These are phyloP conservation scores for Montipora capitata DNA, from an alignment of 92 coral and sea anemone species.

Conservation along the genomic window DNA sequence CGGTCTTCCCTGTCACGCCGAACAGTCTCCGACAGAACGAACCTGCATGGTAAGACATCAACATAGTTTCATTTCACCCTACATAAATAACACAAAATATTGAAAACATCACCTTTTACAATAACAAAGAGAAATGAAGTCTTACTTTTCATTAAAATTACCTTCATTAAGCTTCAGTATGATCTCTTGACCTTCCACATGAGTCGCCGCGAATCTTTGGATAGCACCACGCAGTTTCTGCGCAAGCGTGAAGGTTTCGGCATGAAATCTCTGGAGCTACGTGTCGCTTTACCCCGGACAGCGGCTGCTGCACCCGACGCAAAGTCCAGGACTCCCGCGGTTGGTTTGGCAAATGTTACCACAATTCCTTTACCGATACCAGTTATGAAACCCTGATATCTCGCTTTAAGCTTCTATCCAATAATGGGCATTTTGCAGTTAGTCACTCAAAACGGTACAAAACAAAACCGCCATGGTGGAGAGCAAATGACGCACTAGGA, in stretches of 20 bases:
- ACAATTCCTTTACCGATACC: slow-evolving; percentile 97
- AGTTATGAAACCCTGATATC: slow-evolving; percentile 86
- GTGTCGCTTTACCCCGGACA: slow-evolving; percentile 97
- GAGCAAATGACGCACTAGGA: no score
- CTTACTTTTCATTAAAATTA: slow-evolving; percentile 90
- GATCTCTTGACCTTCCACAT: slow-evolving; percentile 97
- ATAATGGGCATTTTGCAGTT: no score
- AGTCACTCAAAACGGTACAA: no score
- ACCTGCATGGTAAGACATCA: slow-evolving; percentile 53
- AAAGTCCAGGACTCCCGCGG: slow-evolving; percentile 98
- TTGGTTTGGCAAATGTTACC: slow-evolving; percentile 97
- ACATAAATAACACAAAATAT: no score
- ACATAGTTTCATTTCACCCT: no score
- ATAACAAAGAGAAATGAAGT: not conserved
- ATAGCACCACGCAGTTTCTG: slow-evolving; percentile 97
- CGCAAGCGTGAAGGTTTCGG: slow-evolving; percentile 93
- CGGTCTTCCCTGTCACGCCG: slow-evolving; percentile 94
- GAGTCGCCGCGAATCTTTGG: slow-evolving; percentile 89
- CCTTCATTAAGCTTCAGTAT: slow-evolving; percentile 92
- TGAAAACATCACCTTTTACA: no score
- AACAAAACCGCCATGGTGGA: no score
- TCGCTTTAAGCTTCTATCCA: no score
- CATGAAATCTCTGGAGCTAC: slow-evolving; percentile 90
- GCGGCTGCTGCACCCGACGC: slow-evolving; percentile 99
- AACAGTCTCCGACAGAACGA: slow-evolving; percentile 94